Evolutionary conservation across 1,140 invertebrate genomes (phyloP).

Genomic region (Amyelois transitella): DNA sequence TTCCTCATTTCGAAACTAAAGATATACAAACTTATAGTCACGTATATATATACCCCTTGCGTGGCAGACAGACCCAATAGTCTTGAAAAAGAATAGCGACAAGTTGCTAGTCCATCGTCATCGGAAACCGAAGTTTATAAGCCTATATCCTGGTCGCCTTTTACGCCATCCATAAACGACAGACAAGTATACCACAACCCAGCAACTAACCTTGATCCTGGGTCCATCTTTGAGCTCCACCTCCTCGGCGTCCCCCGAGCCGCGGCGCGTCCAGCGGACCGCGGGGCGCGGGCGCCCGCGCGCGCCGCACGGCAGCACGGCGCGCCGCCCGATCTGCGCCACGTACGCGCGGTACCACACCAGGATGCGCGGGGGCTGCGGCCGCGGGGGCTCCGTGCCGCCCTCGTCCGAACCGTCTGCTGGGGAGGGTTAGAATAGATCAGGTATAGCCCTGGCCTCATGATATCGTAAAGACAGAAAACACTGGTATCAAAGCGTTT

Average conservation of each 20-base stretch:
- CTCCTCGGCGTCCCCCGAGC: slow-evolving; percentile 64
- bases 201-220: slow-evolving; percentile 70
- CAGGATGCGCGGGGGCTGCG: slow-evolving; percentile 72
- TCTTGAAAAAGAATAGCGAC: too few species aligned
- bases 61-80: too few species aligned
- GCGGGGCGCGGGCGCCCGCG: slow-evolving; percentile 80
- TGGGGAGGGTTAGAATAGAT: slow-evolving; percentile 15
- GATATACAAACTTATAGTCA: too few species aligned
- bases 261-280: slow-evolving; percentile 76
- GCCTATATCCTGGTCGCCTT: too few species aligned
- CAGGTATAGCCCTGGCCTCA: slow-evolving; percentile 3
- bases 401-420: slow-evolving; percentile 36
- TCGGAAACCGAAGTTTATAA: too few species aligned
- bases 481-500: too few species aligned
- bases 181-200: too few species aligned
- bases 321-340: slow-evolving; percentile 77
- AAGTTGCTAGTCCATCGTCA: too few species aligned
- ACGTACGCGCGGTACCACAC: slow-evolving; percentile 75
- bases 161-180: too few species aligned
- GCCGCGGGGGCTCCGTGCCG: slow-evolving; percentile 49
- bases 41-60: too few species aligned
- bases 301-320: slow-evolving; percentile 83
- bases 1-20: too few species aligned
- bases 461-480: too few species aligned
- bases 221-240: slow-evolving; percentile 63